Evolutionary conservation across 2,888 invertebrate species (phyloP).

Genomic region (Helobdella robusta): DNA sequence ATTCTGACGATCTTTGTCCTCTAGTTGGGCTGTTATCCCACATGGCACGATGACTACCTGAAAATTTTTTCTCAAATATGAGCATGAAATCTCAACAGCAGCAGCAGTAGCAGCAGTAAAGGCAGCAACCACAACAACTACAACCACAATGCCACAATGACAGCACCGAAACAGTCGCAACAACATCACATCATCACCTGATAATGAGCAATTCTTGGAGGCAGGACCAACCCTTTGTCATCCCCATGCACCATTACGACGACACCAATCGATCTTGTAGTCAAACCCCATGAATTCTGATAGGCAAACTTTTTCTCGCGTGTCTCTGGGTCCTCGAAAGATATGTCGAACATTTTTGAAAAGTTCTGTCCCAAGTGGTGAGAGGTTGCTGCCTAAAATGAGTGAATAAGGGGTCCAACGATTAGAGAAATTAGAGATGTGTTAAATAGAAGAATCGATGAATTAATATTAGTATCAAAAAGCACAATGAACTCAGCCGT

Average conservation of each 20-base stretch:
- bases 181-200: conserved; percentile 29
- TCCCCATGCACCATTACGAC: conserved; percentile 77
- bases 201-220: conserved; percentile 70
- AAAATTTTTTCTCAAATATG: not conserved
- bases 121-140: no score
- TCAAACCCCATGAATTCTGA: conserved; percentile 97
- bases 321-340: conserved; percentile 79
- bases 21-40: conserved; percentile 76
- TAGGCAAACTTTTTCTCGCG: conserved; percentile 65
- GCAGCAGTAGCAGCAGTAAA: no score
- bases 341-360: conserved; percentile 96
- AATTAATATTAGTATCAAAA: no score
- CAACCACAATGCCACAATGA: not conserved
- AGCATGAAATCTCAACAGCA: no score
- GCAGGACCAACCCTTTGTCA: conserved; percentile 86
- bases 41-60: conserved; percentile 80
- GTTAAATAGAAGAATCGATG: no score
- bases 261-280: conserved; percentile 85
- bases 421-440: not conserved
- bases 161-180: not conserved
- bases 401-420: conserved; percentile 1
- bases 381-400: conserved; percentile 88
- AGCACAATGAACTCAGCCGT: no score
- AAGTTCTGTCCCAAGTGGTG: conserved; percentile 98
- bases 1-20: conserved; percentile 61